These are phyloP conservation scores for Rafetus swinhoei DNA, from an alignment of 2,113 vertebrate species.

Conservation along the genomic window DNA sequence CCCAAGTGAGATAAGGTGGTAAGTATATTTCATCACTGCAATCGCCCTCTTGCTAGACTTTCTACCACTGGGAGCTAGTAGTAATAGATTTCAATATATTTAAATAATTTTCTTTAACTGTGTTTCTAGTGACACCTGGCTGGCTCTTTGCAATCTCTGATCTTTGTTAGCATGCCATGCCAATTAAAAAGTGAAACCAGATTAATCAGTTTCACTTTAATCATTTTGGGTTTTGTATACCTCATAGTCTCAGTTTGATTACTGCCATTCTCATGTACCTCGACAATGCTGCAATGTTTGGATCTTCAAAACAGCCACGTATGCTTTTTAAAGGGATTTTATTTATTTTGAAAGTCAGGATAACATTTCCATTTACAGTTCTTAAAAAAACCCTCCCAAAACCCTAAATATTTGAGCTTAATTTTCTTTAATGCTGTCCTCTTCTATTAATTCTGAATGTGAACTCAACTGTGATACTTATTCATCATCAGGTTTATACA, in stretches of 20 bases:
- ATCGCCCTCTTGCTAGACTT: rapidly evolving
- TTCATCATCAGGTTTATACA: background rate
- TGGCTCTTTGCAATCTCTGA: too few relatives aligned
- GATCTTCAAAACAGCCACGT: background rate
- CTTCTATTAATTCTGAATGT: background rate
- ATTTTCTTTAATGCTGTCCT: background rate
- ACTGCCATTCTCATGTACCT: background rate
- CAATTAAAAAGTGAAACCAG: too few relatives aligned
- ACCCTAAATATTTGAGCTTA: background rate
- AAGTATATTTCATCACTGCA: background rate
- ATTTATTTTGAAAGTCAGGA: background rate
- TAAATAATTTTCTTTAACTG: background rate
- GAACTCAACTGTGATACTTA: background rate
- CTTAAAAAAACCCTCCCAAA: background rate
- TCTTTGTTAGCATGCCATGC: too few relatives aligned
- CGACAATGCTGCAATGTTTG: background rate
- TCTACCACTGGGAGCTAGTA: background rate
- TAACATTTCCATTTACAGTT: background rate
- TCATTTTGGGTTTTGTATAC: background rate
- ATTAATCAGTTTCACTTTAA: background rate
- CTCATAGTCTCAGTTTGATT: background rate
- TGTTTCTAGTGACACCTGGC: background rate
- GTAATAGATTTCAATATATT: background rate
- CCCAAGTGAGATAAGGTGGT: rapidly evolving
- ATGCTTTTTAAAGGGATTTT: background rate